phyloP scores from a whole-genome alignment of 2,888 invertebrate genomes.

The Plebejus melissa region DNA sequence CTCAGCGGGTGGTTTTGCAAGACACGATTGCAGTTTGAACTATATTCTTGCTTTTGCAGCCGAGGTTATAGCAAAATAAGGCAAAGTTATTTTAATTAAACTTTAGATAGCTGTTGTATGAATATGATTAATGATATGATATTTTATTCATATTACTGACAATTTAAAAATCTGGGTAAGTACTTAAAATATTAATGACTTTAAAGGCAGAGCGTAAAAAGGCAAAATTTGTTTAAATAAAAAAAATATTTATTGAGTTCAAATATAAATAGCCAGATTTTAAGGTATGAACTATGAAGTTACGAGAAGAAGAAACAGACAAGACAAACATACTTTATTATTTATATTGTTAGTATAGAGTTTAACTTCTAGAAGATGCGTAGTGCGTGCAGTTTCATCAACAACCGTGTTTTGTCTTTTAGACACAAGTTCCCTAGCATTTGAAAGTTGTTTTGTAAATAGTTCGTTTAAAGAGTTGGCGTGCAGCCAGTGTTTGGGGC shows the following conservation, averaged over 20 bases:
- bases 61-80: neutral
- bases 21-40: neutral
- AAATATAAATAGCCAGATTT: no score
- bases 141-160: neutral
- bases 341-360: neutral
- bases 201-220: no score
- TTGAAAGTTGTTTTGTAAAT: slow-evolving; percentile 33
- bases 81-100: neutral
- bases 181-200: no score
- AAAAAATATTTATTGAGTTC: no score
- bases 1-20: neutral
- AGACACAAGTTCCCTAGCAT: slow-evolving; percentile 3
- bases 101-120: neutral
- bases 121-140: slow-evolving; percentile 16
- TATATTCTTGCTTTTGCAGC: neutral
- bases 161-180: neutral
- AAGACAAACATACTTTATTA: neutral
- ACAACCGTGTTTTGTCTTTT: neutral
- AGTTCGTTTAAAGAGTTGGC: slow-evolving; percentile 47
- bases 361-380: neutral
- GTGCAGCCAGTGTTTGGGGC: slow-evolving; percentile 44
- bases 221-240: no score
- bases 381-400: neutral
- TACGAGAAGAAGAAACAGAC: no score
- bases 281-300: neutral